These are phyloP conservation scores for Drosophila cardini DNA, from an alignment of 1,140 invertebrate genomes.

Conservation along the genomic window DNA sequence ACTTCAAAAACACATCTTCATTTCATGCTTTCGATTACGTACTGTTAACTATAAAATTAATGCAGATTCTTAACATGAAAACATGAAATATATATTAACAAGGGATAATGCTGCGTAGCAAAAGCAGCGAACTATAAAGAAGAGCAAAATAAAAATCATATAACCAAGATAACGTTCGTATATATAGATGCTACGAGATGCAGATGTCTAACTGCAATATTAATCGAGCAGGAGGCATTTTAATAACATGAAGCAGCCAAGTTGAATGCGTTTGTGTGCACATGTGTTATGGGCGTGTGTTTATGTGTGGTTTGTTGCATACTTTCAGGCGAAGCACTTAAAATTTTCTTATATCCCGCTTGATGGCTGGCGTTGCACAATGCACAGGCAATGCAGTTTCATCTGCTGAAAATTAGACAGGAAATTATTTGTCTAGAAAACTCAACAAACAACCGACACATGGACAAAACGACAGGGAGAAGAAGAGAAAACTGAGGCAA, in stretches of 20 bases:
- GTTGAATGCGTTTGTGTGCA: background rate
- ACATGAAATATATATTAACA: background rate
- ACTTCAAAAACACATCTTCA: too few relatives aligned
- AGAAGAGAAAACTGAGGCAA: background rate
- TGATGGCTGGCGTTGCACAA: slow-evolving; percentile 22
- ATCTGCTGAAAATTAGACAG: slow-evolving; percentile 59
- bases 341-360: slow-evolving; percentile 23
- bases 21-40: too few relatives aligned
- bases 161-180: background rate
- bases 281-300: background rate
- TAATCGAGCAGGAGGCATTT: slow-evolving; percentile 46
- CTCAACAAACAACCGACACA: background rate
- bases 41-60: too few relatives aligned
- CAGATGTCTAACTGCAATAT: slow-evolving; percentile 38
- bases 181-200: background rate
- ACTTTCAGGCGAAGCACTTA: slow-evolving; percentile 33
- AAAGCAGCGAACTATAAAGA: too few relatives aligned
- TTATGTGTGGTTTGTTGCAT: slow-evolving; percentile 23
- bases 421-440: slow-evolving; percentile 54
- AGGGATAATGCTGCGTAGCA: background rate
- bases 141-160: background rate
- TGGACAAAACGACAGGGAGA: slow-evolving; percentile 5
- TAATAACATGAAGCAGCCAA: slow-evolving; percentile 36
- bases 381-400: slow-evolving; percentile 13
- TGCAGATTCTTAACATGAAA: too few relatives aligned